These are phyloP conservation scores for Bothrops jararaca DNA, from an alignment of 2,113 vertebrate species.

Conservation along the genomic window DNA sequence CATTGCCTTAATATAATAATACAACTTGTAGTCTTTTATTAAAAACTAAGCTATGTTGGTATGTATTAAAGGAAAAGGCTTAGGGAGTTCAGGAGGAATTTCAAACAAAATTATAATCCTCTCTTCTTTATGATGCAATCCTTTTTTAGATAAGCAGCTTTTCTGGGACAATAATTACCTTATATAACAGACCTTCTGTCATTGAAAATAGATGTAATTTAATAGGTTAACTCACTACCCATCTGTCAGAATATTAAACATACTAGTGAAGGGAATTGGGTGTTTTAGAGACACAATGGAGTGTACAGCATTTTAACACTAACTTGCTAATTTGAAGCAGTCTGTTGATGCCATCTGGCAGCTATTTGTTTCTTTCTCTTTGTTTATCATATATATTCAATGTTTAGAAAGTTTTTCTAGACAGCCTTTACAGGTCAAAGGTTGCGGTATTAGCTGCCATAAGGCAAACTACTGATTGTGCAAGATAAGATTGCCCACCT, in stretches of 20 bases:
- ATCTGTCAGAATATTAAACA: constrained; percentile 11
- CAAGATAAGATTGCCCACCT: background rate
- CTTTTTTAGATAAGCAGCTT: constrained; percentile 19
- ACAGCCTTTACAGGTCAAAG: background rate
- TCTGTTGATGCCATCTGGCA: constrained; percentile 14
- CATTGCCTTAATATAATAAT: background rate
- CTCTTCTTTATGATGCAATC: background rate
- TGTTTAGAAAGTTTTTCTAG: background rate
- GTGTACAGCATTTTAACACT: constrained; percentile 2
- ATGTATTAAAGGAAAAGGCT: background rate
- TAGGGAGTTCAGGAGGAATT: background rate
- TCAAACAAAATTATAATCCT: constrained; percentile 10
- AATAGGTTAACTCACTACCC: constrained; percentile 8
- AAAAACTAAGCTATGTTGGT: background rate
- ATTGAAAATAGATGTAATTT: background rate
- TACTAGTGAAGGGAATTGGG: background rate
- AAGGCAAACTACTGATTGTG: no score
- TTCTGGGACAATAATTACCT: constrained; percentile 1
- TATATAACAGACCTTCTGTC: constrained; percentile 1
- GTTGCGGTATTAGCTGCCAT: background rate
- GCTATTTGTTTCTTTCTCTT: constrained; percentile 11
- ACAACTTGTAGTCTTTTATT: background rate
- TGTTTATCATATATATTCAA: background rate
- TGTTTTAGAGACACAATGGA: background rate
- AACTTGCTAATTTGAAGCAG: constrained; percentile 15